Conservation (phyloP, 2,888 invertebrate genomes). For the Epiblema foenella region DNA sequence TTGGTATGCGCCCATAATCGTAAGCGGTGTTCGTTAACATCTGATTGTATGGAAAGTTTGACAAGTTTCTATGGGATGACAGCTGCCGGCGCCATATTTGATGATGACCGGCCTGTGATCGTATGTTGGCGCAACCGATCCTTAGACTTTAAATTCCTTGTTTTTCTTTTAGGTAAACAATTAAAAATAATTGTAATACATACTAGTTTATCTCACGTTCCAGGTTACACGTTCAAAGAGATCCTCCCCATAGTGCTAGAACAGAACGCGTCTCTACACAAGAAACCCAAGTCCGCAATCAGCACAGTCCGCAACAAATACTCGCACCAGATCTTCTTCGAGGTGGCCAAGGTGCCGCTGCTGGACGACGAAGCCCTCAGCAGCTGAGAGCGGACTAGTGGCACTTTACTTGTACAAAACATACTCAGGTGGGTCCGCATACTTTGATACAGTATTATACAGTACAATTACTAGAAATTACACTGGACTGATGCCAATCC, state of each 20-base stretch:
- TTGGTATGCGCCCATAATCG: too few relatives aligned
- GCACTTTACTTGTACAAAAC: constrained; percentile 64
- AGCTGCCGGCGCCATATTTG: too few relatives aligned
- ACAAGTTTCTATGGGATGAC: too few relatives aligned
- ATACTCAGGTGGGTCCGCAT: constrained; percentile 71
- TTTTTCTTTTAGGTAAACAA: too few relatives aligned
- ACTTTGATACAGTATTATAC: constrained; percentile 55
- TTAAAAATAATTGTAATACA: too few relatives aligned
- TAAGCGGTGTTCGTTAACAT: too few relatives aligned
- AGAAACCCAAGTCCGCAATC: constrained; percentile 91
- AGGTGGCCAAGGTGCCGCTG: constrained; percentile 93
- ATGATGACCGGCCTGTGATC: too few relatives aligned
- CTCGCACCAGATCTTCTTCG: constrained; percentile 96
- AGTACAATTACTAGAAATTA: background rate
- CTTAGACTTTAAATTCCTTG: too few relatives aligned
- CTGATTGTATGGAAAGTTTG: too few relatives aligned
- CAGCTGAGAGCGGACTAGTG: constrained; percentile 67
- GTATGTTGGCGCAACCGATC: too few relatives aligned
- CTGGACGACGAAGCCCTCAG: constrained; percentile 67
- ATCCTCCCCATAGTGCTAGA: constrained; percentile 88
- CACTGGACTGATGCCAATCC: too few relatives aligned
- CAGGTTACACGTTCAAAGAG: constrained; percentile 91
- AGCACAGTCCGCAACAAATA: constrained; percentile 96
- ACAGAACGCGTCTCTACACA: constrained; percentile 91
- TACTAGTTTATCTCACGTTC: constrained; percentile 45